Evolutionary conservation across 2,888 invertebrate genomes (phyloP).

Genomic region (Clanis bilineata): DNA sequence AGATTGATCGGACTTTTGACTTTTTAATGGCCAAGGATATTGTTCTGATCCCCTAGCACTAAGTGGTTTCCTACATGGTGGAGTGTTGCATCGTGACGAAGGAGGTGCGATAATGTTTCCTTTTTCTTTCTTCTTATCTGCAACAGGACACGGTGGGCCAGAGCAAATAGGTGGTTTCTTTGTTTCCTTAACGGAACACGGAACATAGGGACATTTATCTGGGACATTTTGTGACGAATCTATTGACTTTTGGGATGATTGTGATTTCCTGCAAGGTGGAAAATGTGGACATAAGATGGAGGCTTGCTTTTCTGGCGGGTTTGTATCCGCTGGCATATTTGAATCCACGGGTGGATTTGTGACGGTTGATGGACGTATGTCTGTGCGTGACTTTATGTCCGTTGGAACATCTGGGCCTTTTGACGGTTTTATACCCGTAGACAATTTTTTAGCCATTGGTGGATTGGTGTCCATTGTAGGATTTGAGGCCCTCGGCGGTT

Average conservation of each 20-base stretch:
- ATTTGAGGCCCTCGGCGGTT: too few species aligned
- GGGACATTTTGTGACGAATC: background rate
- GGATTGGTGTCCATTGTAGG: too few species aligned
- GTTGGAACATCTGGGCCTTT: too few species aligned
- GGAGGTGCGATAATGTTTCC: constrained; percentile 16
- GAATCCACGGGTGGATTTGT: background rate
- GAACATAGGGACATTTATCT: background rate
- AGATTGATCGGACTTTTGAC: constrained; percentile 15
- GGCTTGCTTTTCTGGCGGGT: constrained; percentile 11
- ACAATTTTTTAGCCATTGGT: too few species aligned
- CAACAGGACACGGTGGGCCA: constrained; percentile 16
- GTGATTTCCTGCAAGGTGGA: constrained; percentile 17
- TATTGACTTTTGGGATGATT: constrained; percentile 12
- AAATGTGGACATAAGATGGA: constrained; percentile 19
- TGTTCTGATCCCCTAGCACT: constrained; percentile 13
- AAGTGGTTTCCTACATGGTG: constrained; percentile 21
- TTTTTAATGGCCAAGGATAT: constrained; percentile 20
- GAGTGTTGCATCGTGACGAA: constrained; percentile 1
- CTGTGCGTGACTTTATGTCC: too few species aligned
- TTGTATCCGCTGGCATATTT: too few species aligned
- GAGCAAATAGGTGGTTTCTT: constrained; percentile 16
- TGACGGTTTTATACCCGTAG: too few species aligned
- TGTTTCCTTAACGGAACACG: constrained; percentile 17
- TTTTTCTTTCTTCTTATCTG: background rate
- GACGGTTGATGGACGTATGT: background rate